phyloP scores from a whole-genome alignment of 2,888 invertebrate genomes.

The Athalia cordata region DNA sequence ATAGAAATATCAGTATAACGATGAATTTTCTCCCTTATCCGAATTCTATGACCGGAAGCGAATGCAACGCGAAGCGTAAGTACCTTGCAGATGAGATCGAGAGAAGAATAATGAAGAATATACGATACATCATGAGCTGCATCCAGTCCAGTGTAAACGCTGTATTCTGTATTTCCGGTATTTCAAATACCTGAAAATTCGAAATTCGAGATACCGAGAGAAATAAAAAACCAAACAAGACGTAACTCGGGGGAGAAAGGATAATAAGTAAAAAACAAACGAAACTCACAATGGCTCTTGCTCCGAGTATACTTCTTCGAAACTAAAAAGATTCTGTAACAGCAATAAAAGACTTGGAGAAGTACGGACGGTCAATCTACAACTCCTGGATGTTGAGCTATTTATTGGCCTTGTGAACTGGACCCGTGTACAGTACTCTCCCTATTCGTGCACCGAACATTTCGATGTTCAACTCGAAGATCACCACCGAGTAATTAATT shows the following conservation, averaged over 20 bases:
- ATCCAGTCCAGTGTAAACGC: too few relatives aligned
- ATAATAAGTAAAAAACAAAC: neutral
- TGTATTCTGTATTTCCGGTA: neutral
- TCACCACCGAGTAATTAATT: too few relatives aligned
- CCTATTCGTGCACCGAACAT: too few relatives aligned
- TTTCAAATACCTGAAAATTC: too few relatives aligned
- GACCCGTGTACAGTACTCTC: too few relatives aligned
- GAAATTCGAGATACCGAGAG: too few relatives aligned
- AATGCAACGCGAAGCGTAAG: neutral
- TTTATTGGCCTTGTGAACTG: neutral
- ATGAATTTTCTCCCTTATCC: neutral
- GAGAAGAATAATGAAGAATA: neutral
- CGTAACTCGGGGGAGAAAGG: neutral
- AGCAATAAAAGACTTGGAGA: slow-evolving; percentile 8
- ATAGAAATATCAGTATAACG: neutral
- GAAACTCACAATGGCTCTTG: neutral
- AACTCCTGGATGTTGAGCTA: slow-evolving; percentile 7
- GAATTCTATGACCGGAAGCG: neutral
- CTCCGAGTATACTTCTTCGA: neutral
- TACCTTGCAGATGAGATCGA: neutral
- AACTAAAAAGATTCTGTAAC: slow-evolving; percentile 23
- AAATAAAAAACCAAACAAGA: too few relatives aligned
- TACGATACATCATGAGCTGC: too few relatives aligned
- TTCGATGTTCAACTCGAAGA: too few relatives aligned
- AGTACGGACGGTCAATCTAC: neutral